These are phyloP conservation scores for Corythornis madagascariensis DNA, from an alignment of 2,113 vertebrate genomes.

Conservation along the genomic window DNA sequence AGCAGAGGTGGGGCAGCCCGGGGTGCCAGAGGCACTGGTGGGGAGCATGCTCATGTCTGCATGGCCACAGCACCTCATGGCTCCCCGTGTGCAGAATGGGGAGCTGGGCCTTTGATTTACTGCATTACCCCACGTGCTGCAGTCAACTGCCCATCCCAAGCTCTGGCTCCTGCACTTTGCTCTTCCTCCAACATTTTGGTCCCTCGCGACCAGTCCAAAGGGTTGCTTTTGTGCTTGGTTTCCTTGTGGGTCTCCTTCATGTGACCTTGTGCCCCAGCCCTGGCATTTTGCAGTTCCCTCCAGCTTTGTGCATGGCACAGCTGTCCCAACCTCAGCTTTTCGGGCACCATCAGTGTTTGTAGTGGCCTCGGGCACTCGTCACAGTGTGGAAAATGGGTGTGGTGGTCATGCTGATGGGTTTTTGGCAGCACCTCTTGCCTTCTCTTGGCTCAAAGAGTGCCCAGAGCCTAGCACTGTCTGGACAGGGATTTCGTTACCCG, in stretches of 20 bases:
- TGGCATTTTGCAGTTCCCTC: neutral
- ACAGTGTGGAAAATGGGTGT: neutral
- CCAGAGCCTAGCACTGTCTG: neutral
- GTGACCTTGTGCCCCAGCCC: neutral
- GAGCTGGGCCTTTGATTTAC: neutral
- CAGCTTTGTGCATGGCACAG: accelerated
- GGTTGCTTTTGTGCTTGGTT: neutral
- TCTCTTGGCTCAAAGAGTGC: neutral
- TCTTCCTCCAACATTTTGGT: neutral
- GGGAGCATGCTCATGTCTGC: accelerated
- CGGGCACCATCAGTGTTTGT: neutral
- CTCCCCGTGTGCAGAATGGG: accelerated
- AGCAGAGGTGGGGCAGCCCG: accelerated
- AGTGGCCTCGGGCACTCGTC: accelerated
- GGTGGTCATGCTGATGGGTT: neutral
- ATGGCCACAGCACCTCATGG: neutral
- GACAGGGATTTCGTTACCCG: neutral
- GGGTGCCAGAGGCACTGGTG: neutral
- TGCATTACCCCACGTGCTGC: accelerated
- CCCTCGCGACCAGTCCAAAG: neutral
- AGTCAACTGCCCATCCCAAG: neutral
- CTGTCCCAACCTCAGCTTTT: neutral
- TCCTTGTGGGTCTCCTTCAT: neutral
- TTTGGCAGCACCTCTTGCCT: neutral
- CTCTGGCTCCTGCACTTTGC: neutral